Evolutionary conservation across 2,797 vertebrate genomes (phyloP), one percentile per base, ranked within the genome.

Genomic region (Pyrocephalus nanus): DNA sequence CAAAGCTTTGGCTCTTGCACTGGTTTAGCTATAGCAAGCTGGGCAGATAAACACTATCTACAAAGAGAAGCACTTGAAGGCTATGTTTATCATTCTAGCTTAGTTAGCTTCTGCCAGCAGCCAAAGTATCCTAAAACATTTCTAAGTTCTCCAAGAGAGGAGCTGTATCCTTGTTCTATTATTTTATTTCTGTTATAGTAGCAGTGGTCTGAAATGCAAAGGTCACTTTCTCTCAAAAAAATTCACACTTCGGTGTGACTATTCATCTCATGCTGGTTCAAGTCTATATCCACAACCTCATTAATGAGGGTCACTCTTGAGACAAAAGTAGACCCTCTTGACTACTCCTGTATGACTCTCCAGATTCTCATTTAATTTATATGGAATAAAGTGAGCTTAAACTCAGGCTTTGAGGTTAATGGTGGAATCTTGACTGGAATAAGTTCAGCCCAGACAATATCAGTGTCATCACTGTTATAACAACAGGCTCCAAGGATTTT

Each of bases 321-420:
- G 40, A 90, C 34, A 76, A 90, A 87, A 89, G 74, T n/a, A 77
- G 48, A 88, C 50, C 25, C 17, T 92, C 42, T 64, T 77, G 53
- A 65, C 62, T 77, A 43, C 42, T 90, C 72, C 51, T 79, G 38
- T 40, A 40, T 1, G 12, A 36, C 48, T 81, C 38, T 77, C 21
- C 30, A 80, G 69, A 79, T 80, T 90, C 72, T 91, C 54, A 38
- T 77, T 92, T 76, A 82, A 61, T 90, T 92, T 82, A 77, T 50
- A 18, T 32, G 34, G 55, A 60, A 15, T 71, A 29, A 91, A 90
- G n/a, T 25, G 57, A 74, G 61, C 30, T 64, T 82, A 71, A 74
- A 11, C 8, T 71, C 0, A 0, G 72, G 21, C 27, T 78, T 83
- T 36, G 67, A 51, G n/a, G 75, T 75, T 83, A 78, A 83, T 66